Conservation (phyloP, 2,113 vertebrate genomes). For the Ictalurus furcatus region DNA sequence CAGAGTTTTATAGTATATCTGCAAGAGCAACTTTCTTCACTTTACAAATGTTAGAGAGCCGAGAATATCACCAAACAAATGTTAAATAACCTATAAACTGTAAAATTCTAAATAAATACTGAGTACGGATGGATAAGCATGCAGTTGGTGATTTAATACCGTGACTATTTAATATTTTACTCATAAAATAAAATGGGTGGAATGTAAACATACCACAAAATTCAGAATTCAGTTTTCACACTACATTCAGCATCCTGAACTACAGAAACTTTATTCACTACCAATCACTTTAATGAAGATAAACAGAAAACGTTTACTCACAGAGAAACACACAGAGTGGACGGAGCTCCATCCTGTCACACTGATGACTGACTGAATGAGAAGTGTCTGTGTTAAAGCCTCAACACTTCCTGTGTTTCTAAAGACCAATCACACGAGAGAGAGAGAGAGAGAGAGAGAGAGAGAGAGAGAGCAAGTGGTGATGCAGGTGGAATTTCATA, state of each 20-base stretch:
- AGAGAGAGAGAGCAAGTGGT: neutral
- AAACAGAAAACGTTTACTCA: constrained; percentile 16
- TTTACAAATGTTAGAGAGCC: too few species aligned
- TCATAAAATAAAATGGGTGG: too few species aligned
- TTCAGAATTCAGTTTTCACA: neutral
- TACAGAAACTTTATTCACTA: neutral
- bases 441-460: neutral
- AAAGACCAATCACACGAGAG: neutral
- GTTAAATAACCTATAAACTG: too few species aligned
- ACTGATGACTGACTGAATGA: constrained; percentile 1
- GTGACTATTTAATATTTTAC: too few species aligned
- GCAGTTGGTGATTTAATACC: too few species aligned
- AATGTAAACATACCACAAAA: too few species aligned
- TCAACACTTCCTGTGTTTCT: neutral
- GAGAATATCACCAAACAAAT: too few species aligned
- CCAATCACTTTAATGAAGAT: neutral
- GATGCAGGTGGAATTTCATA: neutral
- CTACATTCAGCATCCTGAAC: too few species aligned
- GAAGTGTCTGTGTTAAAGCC: neutral
- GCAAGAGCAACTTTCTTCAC: too few species aligned
- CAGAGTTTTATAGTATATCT: too few species aligned
- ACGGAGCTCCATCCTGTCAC: neutral
- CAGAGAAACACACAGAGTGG: constrained; percentile 2
- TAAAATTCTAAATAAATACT: too few species aligned
- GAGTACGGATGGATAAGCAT: too few species aligned